A percentile compares a stretch with the other conserved stretches of the same genome.
Conservation (phyloP, 2,113 vertebrate genomes). For the Panthera tigris region DNA sequence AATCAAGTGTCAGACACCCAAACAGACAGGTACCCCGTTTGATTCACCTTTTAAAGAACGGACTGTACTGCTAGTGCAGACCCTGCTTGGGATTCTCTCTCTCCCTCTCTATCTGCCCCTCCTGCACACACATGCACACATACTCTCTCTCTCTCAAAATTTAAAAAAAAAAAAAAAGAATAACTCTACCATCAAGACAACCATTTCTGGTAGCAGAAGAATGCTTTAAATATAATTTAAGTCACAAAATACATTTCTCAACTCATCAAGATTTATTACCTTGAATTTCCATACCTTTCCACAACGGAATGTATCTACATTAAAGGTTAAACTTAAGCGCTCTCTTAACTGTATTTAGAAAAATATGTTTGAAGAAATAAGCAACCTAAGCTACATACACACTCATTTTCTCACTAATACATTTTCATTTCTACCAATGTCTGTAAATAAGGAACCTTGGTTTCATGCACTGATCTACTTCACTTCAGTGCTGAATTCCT, state of each 20-base stretch:
- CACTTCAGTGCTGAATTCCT: background rate
- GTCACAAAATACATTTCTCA: constrained; percentile 16
- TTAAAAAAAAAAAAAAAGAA: no score
- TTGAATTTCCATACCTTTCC: background rate
- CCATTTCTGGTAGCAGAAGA: constrained; percentile 22
- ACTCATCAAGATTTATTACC: background rate
- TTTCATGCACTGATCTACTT: background rate
- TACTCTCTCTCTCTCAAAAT: no score
- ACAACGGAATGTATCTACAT: constrained; percentile 16
- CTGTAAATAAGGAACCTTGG: background rate
- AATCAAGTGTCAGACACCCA: background rate
- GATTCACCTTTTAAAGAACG: background rate
- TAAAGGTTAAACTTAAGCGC: background rate
- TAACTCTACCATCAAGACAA: background rate
- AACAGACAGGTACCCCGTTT: background rate
- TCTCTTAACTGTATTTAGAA: constrained; percentile 13
- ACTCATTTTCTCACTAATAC: background rate
- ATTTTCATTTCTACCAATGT: background rate
- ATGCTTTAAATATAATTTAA: constrained; percentile 26
- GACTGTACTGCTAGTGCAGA: background rate
- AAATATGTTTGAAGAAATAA: constrained; percentile 37
- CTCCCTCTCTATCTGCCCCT: no score
- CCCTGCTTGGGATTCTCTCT: no score
- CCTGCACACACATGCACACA: no score
- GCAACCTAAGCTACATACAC: background rate